Evolutionary conservation across 1,140 invertebrate genomes (phyloP).

Genomic region (Brachionus paranguensis): DNA sequence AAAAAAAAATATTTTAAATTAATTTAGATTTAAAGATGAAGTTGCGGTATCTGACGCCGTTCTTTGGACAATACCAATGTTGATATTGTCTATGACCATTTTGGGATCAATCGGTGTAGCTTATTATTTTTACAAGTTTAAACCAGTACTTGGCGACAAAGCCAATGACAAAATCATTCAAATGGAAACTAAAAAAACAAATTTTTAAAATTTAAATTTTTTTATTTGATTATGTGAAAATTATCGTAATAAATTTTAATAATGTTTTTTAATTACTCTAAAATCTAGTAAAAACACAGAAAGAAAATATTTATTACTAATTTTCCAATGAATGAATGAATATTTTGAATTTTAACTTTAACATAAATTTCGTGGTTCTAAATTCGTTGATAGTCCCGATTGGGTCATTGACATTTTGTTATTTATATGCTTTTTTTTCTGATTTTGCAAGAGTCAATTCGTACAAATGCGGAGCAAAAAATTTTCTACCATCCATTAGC

Average conservation of each 20-base stretch:
- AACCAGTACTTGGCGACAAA: background rate
- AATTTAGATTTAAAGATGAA: background rate
- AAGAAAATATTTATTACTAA: background rate
- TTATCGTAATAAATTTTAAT: constrained; percentile 3
- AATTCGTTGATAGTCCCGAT: background rate
- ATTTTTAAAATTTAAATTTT: background rate
- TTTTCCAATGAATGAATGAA: background rate
- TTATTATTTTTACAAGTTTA: background rate
- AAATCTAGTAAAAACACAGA: background rate
- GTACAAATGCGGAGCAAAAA: background rate
- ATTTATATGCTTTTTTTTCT: background rate
- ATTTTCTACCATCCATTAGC: constrained; percentile 10
- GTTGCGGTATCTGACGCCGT: background rate
- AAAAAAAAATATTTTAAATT: background rate
- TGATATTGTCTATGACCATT: background rate
- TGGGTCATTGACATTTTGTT: background rate
- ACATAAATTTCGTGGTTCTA: background rate
- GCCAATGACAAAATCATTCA: background rate
- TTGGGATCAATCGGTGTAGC: background rate
- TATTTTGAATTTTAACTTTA: background rate
- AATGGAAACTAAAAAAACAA: background rate
- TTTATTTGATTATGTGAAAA: background rate
- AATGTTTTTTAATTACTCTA: background rate
- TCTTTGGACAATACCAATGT: background rate
- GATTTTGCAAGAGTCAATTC: background rate